Conservation (phyloP, 2,113 vertebrate species). For the Collichthys lucidus region DNA sequence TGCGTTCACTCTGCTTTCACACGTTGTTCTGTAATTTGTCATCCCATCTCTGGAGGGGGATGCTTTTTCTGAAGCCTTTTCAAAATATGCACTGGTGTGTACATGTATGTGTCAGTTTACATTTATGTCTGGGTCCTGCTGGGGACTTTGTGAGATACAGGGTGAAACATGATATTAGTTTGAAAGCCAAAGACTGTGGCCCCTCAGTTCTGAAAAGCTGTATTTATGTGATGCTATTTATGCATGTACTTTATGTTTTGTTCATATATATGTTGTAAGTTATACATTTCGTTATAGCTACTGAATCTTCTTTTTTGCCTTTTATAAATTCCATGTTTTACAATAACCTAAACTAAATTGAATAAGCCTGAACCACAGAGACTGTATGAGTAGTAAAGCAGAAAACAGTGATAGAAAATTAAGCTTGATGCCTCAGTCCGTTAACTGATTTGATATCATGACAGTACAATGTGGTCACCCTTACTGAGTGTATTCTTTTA, state of each 20-base stretch:
- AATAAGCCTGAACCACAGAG: conserved; percentile 13
- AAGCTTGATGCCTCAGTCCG: conserved; percentile 42
- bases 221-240: conserved; percentile 15
- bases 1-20: conserved; percentile 48
- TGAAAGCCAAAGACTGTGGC: conserved; percentile 44
- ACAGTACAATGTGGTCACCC: conserved; percentile 19
- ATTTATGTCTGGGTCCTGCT: conserved; percentile 66
- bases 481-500: not conserved
- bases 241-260: not conserved
- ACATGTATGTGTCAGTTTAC: conserved; percentile 70
- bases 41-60: conserved; percentile 40
- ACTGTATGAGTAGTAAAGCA: conserved; percentile 22
- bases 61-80: conserved; percentile 63
- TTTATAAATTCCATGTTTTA: not conserved
- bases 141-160: conserved; percentile 58
- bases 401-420: conserved; percentile 53
- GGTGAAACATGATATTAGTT: conserved; percentile 68
- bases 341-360: not conserved
- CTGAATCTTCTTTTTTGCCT: not conserved
- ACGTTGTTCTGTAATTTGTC: conserved; percentile 68
- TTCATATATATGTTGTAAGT: not conserved
- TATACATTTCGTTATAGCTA: not conserved
- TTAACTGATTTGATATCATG: conserved; percentile 23
- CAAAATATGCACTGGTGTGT: conserved; percentile 66
- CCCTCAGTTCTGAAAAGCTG: conserved; percentile 31